Percentiles rank a stretch among this genome's conserved stretches.
These are phyloP conservation scores for Ricordea florida DNA, from an alignment of 92 coral and sea anemone species.

Conservation along the genomic window DNA sequence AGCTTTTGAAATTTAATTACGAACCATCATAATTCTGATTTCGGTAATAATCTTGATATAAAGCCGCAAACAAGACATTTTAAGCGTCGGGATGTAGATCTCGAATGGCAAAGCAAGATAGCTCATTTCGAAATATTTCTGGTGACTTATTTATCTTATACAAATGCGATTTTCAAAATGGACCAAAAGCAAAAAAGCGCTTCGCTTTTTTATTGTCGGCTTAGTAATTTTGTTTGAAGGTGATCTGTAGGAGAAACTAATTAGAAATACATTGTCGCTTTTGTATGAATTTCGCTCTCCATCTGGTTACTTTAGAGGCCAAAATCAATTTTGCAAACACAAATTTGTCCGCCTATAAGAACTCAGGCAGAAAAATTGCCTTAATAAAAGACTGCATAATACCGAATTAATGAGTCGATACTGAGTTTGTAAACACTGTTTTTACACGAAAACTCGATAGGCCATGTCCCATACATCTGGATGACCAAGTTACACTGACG, in stretches of 20 bases:
- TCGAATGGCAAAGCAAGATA: background rate
- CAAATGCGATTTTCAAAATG: constrained; percentile 1
- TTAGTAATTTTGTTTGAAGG: background rate
- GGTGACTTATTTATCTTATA: constrained; percentile 3
- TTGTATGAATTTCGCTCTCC: constrained; percentile 35
- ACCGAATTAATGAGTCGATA: constrained; percentile 73
- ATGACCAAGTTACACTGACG: constrained; percentile 59
- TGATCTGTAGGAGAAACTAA: constrained; percentile 19
- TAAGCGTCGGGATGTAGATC: constrained; percentile 29
- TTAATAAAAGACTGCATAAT: constrained; percentile 54
- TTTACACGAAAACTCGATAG: constrained; percentile 62
- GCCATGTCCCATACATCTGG: constrained; percentile 87
- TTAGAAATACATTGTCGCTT: constrained; percentile 35
- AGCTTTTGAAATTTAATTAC: constrained; percentile 40
- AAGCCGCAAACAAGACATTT: constrained; percentile 51
- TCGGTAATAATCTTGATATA: constrained; percentile 28
- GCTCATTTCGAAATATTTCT: background rate
- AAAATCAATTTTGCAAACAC: constrained; percentile 55
- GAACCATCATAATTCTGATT: constrained; percentile 26
- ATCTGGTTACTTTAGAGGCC: constrained; percentile 75
- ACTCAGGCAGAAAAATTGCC: constrained; percentile 15
- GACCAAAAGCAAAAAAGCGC: constrained; percentile 30
- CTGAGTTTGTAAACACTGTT: constrained; percentile 84
- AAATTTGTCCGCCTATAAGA: constrained; percentile 34
- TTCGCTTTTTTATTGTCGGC: background rate